A percentile compares a stretch with the other conserved stretches of the same genome.
These are phyloP conservation scores for Chiloscyllium punctatum DNA, from an alignment of 2,797 vertebrate genomes.

Conservation along the genomic window DNA sequence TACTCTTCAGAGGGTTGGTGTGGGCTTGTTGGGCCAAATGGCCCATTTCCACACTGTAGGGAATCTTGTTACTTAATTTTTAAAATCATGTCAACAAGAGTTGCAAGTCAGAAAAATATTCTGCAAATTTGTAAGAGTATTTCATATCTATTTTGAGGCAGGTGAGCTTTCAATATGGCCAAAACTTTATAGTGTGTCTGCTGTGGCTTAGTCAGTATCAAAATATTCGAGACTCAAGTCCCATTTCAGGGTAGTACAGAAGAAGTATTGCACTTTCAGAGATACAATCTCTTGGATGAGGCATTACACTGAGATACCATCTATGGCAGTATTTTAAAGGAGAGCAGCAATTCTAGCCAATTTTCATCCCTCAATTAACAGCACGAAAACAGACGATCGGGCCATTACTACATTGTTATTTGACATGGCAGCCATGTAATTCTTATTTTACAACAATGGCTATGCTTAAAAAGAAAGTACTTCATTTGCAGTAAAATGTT, in stretches of 20 bases:
- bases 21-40: too few species aligned
- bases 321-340: neutral
- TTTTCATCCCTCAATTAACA: neutral
- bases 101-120: neutral
- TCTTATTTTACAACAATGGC: neutral
- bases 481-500: neutral
- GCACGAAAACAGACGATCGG: neutral
- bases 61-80: neutral
- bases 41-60: too few species aligned
- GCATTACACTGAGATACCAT: neutral
- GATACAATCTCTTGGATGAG: neutral
- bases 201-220: neutral
- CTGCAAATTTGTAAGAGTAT: neutral
- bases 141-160: neutral
- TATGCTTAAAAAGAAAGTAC: neutral
- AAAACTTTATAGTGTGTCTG: neutral
- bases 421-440: neutral
- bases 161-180: neutral
- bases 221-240: too few species aligned
- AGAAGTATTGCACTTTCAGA: too few species aligned
- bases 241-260: too few species aligned
- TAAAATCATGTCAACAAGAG: neutral
- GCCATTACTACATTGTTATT: neutral
- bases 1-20: too few species aligned
- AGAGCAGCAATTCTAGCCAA: neutral